Conservation (phyloP, 2,113 vertebrate species). For the Nyctibius bracteatus region DNA sequence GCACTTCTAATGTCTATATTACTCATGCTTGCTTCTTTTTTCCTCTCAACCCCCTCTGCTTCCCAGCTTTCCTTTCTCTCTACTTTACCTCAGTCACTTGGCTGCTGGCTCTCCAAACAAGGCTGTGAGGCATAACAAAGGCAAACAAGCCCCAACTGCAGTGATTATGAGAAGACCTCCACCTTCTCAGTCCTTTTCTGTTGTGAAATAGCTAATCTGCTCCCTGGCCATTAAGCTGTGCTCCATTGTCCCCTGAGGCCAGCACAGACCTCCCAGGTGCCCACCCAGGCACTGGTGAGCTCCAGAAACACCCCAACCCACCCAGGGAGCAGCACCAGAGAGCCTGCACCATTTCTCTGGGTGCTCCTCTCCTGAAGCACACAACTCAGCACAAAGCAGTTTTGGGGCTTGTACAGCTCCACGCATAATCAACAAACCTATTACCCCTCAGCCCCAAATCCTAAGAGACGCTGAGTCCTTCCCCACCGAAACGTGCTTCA, state of each 20-base stretch:
- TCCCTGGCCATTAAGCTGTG: not conserved
- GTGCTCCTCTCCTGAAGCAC: not conserved
- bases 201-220: not conserved
- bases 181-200: not conserved
- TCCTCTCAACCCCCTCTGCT: not conserved
- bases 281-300: not conserved
- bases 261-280: not conserved
- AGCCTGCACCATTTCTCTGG: not conserved
- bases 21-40: conserved; percentile 25
- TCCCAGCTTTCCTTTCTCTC: conserved; percentile 5
- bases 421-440: not conserved
- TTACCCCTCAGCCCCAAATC: not conserved
- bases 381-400: not conserved
- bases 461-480: not conserved
- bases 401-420: not conserved
- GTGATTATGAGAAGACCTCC: not conserved
- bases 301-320: not conserved
- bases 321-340: not conserved
- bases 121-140: not conserved
- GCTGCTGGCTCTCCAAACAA: not conserved
- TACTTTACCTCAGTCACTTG: not conserved
- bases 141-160: not conserved
- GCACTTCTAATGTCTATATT: conserved; percentile 45
- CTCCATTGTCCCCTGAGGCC: not conserved
- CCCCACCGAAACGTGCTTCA: not conserved